Evolutionary conservation across 2,888 invertebrate genomes (phyloP).

Genomic region (Gortyna flavago): DNA sequence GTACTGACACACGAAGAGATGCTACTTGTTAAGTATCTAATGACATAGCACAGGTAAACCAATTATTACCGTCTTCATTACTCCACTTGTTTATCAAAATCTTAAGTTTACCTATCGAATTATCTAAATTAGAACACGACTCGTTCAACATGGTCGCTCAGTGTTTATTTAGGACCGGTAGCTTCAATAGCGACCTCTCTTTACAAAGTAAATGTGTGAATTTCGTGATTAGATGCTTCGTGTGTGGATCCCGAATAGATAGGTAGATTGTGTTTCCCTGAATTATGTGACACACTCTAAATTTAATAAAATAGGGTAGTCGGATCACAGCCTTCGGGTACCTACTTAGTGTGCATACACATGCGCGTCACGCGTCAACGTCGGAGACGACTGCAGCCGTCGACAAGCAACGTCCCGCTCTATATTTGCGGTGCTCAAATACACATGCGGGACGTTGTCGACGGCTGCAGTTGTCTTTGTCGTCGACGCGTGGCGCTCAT

Average conservation of each 20-base stretch:
- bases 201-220: constrained; percentile 37
- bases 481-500: too few relatives aligned
- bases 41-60: neutral
- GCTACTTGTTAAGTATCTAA: neutral
- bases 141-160: neutral
- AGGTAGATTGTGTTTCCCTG: neutral
- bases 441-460: neutral
- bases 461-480: neutral
- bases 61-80: neutral
- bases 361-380: neutral
- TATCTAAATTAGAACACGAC: neutral
- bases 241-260: neutral
- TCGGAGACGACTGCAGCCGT: neutral
- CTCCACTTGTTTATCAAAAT: neutral
- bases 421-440: neutral
- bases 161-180: constrained; percentile 47
- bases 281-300: neutral
- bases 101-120: neutral
- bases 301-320: neutral
- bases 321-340: too few relatives aligned
- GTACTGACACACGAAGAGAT: neutral
- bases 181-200: constrained; percentile 10
- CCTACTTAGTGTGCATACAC: neutral
- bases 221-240: constrained; percentile 24
- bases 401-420: neutral